These are phyloP conservation scores for Parauchenoglanis punctatus DNA, from an alignment of 2,797 vertebrate genomes.

Conservation along the genomic window DNA sequence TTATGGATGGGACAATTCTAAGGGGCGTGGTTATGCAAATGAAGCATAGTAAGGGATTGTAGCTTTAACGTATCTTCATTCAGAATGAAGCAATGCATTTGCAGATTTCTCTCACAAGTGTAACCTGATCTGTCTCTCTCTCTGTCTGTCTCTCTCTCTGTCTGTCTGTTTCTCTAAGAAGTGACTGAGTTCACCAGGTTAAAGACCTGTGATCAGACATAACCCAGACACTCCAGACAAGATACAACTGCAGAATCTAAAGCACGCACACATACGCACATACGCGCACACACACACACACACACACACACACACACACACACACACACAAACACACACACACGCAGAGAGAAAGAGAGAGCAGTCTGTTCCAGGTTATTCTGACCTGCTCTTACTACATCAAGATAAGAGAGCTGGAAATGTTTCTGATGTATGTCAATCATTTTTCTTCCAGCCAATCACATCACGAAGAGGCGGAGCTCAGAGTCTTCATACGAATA, in stretches of 20 bases:
- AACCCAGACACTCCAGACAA: slow-evolving; percentile 1
- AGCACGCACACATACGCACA: not conserved
- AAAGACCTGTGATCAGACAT: slow-evolving; percentile 20
- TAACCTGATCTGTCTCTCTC: not conserved
- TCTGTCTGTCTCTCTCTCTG: not conserved
- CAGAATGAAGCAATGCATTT: not conserved
- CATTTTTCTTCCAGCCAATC: not conserved
- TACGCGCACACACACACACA: slow-evolving; percentile 14
- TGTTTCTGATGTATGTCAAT: not conserved
- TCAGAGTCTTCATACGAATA: not conserved
- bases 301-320: not conserved
- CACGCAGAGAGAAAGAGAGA: not conserved
- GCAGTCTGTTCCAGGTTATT: not conserved
- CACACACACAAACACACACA: too few relatives aligned
- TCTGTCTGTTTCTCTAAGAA: not conserved
- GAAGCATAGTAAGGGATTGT: not conserved
- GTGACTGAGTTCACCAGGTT: not conserved
- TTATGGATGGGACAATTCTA: not conserved
- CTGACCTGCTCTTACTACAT: not conserved
- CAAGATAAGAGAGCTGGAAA: not conserved
- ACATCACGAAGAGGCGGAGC: not conserved
- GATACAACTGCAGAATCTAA: not conserved
- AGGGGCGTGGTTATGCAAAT: not conserved
- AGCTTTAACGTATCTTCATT: not conserved
- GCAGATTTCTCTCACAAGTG: not conserved